Evolutionary conservation across 2,888 invertebrate genomes (phyloP), one percentile per base, ranked within the genome.

Genomic region (Drosophila buzzatii): DNA sequence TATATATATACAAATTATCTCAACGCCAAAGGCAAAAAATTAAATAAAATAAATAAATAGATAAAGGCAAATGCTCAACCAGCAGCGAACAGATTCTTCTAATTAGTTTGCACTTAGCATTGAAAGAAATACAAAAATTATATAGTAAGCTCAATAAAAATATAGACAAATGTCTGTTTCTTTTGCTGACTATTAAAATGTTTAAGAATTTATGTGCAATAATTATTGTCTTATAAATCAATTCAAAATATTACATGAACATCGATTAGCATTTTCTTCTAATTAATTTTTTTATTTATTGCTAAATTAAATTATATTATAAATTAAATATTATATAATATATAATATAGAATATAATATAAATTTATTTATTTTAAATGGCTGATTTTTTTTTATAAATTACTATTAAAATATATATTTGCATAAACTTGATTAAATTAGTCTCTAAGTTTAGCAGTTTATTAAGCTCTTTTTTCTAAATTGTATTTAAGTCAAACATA

Each of bases 71-170:
- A 53, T 53, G 16, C 45, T n/a, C 44, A n/a, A 67, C 45, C n/a
- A 61, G 58, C 55, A 45, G 12, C 23, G 18, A 18, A 45, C 44
- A 44, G 49, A 60, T 57, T 33, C 39, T 18, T 10, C n/a, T 57
- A 47, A 33, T 60, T 74, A 37, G 18, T 44, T 37, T 59, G 59
- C 42, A 61, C 16, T 67, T 58, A 14, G 10, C 45, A 57, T 47
- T 74, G n/a, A 37, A 39, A 23, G 20, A 9, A 57, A 57, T 16
- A 8, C 3, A 31, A n/a, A 31, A 4, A 8, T 9, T 16, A 23
- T 18, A 3, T 33, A 35, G 37, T 20, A 39, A 39, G 23, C 37
- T 35, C 0, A 37, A 37, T 16, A 39, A 23, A 23, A 5, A 10
- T 2, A 52, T n/a, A 37, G 16, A 37, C 8, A 12, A 20, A 44